Base-by-base conservation (phyloP, 2,797 vertebrate genomes). In the Cryptoprocta ferox region DNA sequence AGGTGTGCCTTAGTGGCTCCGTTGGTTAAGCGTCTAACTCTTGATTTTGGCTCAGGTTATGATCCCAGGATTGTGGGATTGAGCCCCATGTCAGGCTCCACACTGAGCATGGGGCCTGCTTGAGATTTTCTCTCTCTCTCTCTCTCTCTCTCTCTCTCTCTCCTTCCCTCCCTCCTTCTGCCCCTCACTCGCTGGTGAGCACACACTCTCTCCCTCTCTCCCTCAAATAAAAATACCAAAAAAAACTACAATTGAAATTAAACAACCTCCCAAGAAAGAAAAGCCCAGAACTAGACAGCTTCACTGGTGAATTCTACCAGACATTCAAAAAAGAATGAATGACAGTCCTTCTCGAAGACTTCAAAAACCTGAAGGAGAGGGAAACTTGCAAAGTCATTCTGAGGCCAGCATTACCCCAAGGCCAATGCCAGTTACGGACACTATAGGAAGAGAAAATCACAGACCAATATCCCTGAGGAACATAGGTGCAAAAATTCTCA, bases 21-120 rank as follows among this genome's bases (percentile, higher is more conserved):
- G 8, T 48, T 9, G 4, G 15, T 48, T 75, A 18, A 48, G 42
- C 8, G 1, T 32, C 28, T 32, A 30, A 42, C 42, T 32, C 21
- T 59, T 59, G 21, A 59, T 59, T 59, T 48, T 48, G 28, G 73
- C 8, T 76, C 8, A 19, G 26, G 73, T 76, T 28, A 48, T 76
- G 73, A 32, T 30, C 1, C 8, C 15, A 48, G 4, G 4, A 9
- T 32, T 42, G 8, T 48, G 42, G 15, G 15, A 75, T 45, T 0
- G 7, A 45, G 39, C 7, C 71, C 14, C 39, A 18, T 14, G 15
- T 28, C 1, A 12, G 13, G 39, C 7, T 45, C 2, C 0, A 8
- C 16, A 28, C 28, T 48, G 28, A 32, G 28, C 0, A 5, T 42
- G 42, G 42, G 30, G 42, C 45, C 73, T 32, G 15, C 15, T 76